These are phyloP conservation scores for Ptychoptera contaminata DNA, from an alignment of 2,888 invertebrate genomes.

Conservation along the genomic window DNA sequence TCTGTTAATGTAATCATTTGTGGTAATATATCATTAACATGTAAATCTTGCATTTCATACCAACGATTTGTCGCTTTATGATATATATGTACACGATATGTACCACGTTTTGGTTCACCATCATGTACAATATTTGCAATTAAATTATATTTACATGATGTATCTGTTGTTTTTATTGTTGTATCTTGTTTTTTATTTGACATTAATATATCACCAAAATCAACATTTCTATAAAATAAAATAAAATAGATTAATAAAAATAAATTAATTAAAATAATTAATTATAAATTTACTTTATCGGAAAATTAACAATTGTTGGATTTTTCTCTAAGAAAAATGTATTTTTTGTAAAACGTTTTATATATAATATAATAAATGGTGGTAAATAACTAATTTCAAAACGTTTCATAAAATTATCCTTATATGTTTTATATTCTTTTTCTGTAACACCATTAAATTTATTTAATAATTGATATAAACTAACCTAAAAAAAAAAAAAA, in stretches of 20 bases:
- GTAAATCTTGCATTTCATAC: conserved; percentile 93
- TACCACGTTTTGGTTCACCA: conserved; percentile 88
- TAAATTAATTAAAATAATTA: not conserved
- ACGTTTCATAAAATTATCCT: conserved; percentile 93
- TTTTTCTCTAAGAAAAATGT: conserved; percentile 99
- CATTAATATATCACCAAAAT: conserved; percentile 88
- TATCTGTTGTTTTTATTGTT: too few relatives aligned
- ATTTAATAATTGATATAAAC: conserved; percentile 78
- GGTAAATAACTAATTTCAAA: conserved; percentile 91
- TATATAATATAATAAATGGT: conserved; percentile 87
- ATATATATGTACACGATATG: conserved; percentile 84
- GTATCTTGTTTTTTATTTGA: conserved; percentile 70
- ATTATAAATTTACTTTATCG: conserved; percentile 69
- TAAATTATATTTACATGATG: conserved; percentile 90
- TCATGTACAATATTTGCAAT: conserved; percentile 99
- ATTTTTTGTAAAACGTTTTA: conserved; percentile 96
- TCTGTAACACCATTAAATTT: conserved; percentile 94
- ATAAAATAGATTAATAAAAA: conserved; percentile 4
- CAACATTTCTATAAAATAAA: conserved; percentile 65
- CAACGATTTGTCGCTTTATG: conserved; percentile 76
- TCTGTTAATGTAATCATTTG: conserved; percentile 99
- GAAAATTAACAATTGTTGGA: conserved; percentile 99
- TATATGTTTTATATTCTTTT: conserved; percentile 98
- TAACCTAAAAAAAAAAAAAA: conserved; percentile 44
- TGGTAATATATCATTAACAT: conserved; percentile 93